Evolutionary conservation across 2,888 invertebrate species (phyloP).

Genomic region (Chrysina gloriosa): DNA sequence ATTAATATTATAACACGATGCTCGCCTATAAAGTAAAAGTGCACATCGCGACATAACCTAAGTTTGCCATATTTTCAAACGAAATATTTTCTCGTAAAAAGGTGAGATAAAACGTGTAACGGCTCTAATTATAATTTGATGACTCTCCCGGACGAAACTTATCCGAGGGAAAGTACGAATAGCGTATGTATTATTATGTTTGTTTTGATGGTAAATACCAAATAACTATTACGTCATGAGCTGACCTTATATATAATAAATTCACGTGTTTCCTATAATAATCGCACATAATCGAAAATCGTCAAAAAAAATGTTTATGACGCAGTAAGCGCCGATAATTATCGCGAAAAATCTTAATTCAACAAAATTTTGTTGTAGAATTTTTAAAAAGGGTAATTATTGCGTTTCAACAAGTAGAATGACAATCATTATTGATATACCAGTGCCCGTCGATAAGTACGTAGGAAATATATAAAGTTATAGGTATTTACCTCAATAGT

Average conservation of each 20-base stretch:
- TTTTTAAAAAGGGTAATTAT: no score
- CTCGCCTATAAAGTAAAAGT: not conserved
- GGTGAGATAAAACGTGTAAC: conserved; percentile 1
- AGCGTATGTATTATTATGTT: conserved; percentile 23
- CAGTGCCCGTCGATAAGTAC: no score
- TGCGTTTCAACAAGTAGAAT: no score
- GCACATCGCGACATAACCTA: conserved; percentile 27
- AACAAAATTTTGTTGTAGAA: conserved; percentile 5
- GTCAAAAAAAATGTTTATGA: not conserved
- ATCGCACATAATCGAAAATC: conserved; percentile 24
- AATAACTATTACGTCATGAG: conserved; percentile 51
- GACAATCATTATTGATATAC: no score
- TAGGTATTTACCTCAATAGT: no score
- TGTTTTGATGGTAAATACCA: conserved; percentile 44
- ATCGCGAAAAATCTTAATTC: not conserved
- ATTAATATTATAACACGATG: not conserved
- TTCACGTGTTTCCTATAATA: conserved; percentile 40
- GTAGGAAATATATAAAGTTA: no score
- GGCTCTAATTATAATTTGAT: not conserved
- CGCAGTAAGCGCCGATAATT: not conserved
- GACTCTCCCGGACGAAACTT: not conserved
- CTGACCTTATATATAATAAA: conserved; percentile 46
- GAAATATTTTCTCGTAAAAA: not conserved
- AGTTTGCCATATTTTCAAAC: conserved; percentile 13
- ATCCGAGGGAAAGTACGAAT: not conserved